phyloP scores from a whole-genome alignment of 2,888 invertebrate genomes.

The Germaria angustata region DNA sequence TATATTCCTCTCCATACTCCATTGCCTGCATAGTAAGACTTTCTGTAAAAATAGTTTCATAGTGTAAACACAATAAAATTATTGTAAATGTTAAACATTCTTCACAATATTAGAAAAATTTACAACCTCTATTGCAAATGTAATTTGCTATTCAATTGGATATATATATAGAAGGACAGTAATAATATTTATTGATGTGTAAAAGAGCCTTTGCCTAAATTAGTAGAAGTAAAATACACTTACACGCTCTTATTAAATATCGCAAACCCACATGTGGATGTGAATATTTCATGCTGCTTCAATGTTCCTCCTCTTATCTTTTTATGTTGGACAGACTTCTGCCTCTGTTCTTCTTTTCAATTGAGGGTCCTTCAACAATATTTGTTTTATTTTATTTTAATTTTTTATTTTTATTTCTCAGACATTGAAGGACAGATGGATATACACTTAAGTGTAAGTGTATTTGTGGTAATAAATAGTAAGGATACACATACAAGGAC shows the following conservation, averaged over 20 bases:
- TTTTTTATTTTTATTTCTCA: not conserved
- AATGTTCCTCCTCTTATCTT: not conserved
- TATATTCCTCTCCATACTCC: no score
- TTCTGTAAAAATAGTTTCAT: no score
- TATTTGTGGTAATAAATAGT: slow-evolving; percentile 18
- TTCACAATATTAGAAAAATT: not conserved
- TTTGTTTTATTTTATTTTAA: slow-evolving; percentile 19
- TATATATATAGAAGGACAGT: not conserved
- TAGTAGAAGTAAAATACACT: slow-evolving; percentile 2
- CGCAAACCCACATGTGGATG: not conserved
- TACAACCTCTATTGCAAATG: not conserved
- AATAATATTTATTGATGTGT: not conserved
- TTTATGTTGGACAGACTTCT: not conserved
- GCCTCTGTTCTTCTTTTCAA: slow-evolving; percentile 32
- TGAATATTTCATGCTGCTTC: not conserved
- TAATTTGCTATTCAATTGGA: not conserved
- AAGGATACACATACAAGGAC: not conserved
- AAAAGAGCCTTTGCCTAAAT: not conserved
- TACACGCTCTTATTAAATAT: not conserved
- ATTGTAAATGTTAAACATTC: no score
- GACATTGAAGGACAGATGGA: not conserved
- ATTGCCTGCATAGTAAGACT: no score
- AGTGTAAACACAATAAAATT: no score
- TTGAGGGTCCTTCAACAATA: slow-evolving; percentile 20
- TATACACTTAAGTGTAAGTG: not conserved